Evolutionary conservation across 2,797 vertebrate species (phyloP).

Genomic region (Rhinatrema bivittatum): DNA sequence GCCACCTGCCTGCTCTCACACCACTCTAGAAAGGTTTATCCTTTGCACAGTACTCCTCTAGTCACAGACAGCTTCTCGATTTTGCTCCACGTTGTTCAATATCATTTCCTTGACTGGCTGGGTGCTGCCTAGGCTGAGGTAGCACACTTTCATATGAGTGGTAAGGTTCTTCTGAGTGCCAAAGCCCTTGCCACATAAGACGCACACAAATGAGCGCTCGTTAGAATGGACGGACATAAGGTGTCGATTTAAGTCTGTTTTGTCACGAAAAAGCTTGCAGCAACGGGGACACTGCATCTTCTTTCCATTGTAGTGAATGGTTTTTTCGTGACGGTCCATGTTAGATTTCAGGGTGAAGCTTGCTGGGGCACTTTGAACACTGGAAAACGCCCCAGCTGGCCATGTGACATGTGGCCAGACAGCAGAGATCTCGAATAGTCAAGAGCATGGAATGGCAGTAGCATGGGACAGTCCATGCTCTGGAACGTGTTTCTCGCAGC

Average conservation of each 20-base stretch:
- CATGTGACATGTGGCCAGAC: neutral
- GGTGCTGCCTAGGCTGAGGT: slow-evolving; percentile 47
- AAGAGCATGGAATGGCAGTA: slow-evolving; percentile 49
- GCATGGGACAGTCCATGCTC: slow-evolving; percentile 54
- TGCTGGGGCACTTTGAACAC: slow-evolving; percentile 66
- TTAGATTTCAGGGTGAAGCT: slow-evolving; percentile 80
- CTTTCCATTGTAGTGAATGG: slow-evolving; percentile 69
- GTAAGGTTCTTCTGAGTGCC: slow-evolving; percentile 68
- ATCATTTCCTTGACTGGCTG: slow-evolving; percentile 9
- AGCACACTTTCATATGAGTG: slow-evolving; percentile 60
- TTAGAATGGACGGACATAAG: slow-evolving; percentile 59
- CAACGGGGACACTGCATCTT: slow-evolving; percentile 68
- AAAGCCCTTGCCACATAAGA: slow-evolving; percentile 61
- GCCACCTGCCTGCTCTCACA: too few species aligned
- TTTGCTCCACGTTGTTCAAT: slow-evolving; percentile 21
- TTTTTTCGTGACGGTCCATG: slow-evolving; percentile 69
- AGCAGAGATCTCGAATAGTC: slow-evolving; percentile 12
- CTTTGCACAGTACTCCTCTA: too few species aligned
- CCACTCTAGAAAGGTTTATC: too few species aligned
- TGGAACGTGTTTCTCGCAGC: slow-evolving; percentile 64
- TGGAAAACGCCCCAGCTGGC: slow-evolving; percentile 53
- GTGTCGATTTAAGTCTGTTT: slow-evolving; percentile 65
- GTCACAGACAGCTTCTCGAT: slow-evolving; percentile 4
- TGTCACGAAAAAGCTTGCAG: slow-evolving; percentile 60
- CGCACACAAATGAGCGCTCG: slow-evolving; percentile 50